Conservation (phyloP, 1,140 invertebrate species). For the Hylyphantes graminicola region DNA sequence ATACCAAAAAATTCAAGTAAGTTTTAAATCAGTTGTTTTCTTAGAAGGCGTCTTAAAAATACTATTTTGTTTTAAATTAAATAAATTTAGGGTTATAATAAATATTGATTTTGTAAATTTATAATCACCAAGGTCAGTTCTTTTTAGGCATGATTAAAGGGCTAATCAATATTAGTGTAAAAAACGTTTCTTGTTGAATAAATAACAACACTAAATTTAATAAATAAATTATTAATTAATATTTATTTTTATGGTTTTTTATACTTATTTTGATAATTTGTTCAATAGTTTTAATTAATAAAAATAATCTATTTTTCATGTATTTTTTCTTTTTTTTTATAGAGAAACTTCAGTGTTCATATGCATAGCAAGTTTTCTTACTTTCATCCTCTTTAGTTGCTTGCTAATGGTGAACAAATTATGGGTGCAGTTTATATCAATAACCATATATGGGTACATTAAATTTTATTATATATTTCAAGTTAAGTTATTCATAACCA, state of each 20-base stretch:
- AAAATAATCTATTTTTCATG: neutral
- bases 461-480: too few species aligned
- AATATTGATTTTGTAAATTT: too few species aligned
- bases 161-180: neutral
- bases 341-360: constrained; percentile 91
- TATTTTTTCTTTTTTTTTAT: constrained; percentile 74
- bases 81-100: too few species aligned
- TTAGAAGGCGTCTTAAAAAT: neutral
- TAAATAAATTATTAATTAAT: neutral
- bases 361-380: constrained; percentile 77
- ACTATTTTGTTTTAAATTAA: too few species aligned
- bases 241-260: neutral
- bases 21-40: constrained; percentile 71
- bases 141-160: neutral
- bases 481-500: too few species aligned
- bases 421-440: constrained; percentile 32
- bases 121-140: neutral
- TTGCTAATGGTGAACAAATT: constrained; percentile 71
- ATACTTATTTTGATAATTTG: neutral
- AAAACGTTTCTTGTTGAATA: too few species aligned
- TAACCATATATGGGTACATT: constrained; percentile 25
- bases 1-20: constrained; percentile 84
- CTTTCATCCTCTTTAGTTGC: constrained; percentile 82
- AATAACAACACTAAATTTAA: neutral
- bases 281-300: neutral